Evolutionary conservation across 2,888 invertebrate genomes (phyloP).

Genomic region (Coelinius sp.): DNA sequence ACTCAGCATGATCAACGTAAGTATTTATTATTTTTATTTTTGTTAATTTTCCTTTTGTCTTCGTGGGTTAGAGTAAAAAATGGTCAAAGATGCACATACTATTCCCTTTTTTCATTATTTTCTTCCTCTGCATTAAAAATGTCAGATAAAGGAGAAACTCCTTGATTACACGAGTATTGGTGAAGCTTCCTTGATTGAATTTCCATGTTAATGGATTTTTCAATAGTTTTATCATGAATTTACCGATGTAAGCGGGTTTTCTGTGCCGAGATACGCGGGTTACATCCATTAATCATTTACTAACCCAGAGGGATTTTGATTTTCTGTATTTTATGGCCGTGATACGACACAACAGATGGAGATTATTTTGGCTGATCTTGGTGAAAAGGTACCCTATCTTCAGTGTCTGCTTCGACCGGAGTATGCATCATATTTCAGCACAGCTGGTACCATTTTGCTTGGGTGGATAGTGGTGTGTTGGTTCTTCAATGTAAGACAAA

Average conservation of each 20-base stretch:
- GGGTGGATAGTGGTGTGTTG: conserved; percentile 63
- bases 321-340: background rate
- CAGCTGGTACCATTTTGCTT: conserved; percentile 58
- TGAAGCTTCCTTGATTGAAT: background rate
- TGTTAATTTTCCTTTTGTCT: background rate
- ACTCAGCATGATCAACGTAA: background rate
- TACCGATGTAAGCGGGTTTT: too few relatives aligned
- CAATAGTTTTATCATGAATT: too few relatives aligned
- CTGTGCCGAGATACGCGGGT: background rate
- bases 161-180: background rate
- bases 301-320: background rate
- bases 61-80: background rate
- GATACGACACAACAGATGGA: conserved; percentile 44
- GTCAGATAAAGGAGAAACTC: too few relatives aligned
- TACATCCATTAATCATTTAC: background rate
- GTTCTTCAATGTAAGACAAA: conserved; percentile 58
- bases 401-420: conserved; percentile 53
- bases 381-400: conserved; percentile 54
- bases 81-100: conserved; percentile 5
- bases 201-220: background rate
- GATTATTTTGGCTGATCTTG: conserved; percentile 52
- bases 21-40: background rate
- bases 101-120: background rate
- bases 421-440: conserved; percentile 57
- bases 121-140: too few relatives aligned